Evolutionary conservation across 2,113 vertebrate genomes (phyloP), one percentile per base, ranked within the genome.

Genomic region (Rynchops niger): DNA sequence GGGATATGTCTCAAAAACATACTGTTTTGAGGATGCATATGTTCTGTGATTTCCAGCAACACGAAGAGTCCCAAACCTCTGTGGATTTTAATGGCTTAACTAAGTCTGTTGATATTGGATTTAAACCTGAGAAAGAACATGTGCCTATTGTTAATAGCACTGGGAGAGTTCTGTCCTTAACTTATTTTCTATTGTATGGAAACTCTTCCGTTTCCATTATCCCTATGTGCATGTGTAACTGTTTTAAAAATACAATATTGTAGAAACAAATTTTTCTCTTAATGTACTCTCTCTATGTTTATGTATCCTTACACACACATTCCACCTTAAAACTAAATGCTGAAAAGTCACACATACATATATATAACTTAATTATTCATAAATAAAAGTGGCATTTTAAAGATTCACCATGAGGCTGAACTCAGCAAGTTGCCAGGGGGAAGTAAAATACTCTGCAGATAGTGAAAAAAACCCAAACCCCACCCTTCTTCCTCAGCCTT

Each of bases 71-170:
- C 25, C n/a, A 94, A 82, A 90, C 15, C 71, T 65, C 88, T 23
- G 22, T 79, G 67, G 78, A 95, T 94, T 96, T 83, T 61, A 85
- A 83, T n/a, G 43, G 32, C n/a, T 95, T 92, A 76, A 58, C 12
- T 43, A 87, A 77, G 42, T 91, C 69, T 86, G 63, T 90, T 91
- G 80, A 26, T 70, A 72, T 0, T 81, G 38, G n/a, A 66, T 93
- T 95, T 93, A 95, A 94, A 93, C 55, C 20, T 58, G 18, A 88
- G 84, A 88, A 88, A 95, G 63, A 88, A 19, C 29, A 49, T 12
- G 49, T 36, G 13, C 71, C 15, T 81, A 20, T 27, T 93, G 43
- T 38, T 87, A 77, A 42, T 78, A 94, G 40, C n/a, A 76, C 15
- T 55, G n/a, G 9, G 27, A 73, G 30, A 62, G 10, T 65, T 72